Percentiles rank a stretch among this genome's conserved stretches.
Evolutionary conservation across 1,140 invertebrate species (phyloP).

Genomic region (Rhyacophila brunnea): DNA sequence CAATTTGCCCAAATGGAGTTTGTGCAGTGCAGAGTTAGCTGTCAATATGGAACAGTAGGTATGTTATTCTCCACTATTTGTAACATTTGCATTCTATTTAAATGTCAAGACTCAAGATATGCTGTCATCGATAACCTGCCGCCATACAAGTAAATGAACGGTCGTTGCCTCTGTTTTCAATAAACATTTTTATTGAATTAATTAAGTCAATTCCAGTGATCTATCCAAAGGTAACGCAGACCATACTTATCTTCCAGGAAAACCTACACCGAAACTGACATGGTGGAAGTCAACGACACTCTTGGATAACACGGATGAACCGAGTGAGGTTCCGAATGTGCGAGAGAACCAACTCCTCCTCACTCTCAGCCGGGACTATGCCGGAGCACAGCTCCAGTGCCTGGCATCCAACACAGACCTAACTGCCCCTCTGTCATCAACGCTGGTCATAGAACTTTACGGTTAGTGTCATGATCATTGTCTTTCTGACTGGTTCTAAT

Average conservation of each 20-base stretch:
- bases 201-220: too few species aligned
- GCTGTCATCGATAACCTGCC: too few species aligned
- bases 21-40: too few species aligned
- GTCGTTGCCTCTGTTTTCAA: neutral
- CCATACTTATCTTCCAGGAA: conserved; percentile 46
- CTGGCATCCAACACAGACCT: conserved; percentile 69
- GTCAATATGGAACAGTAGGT: too few species aligned
- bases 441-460: conserved; percentile 46
- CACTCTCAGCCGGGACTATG: conserved; percentile 59
- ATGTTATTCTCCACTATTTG: too few species aligned
- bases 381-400: conserved; percentile 60
- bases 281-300: conserved; percentile 70
- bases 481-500: too few species aligned
- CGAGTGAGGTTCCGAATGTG: conserved; percentile 55
- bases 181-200: too few species aligned
- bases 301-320: conserved; percentile 65
- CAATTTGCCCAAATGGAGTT: too few species aligned
- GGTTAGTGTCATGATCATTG: conserved; percentile 45
- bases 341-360: conserved; percentile 64
- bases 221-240: too few species aligned
- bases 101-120: too few species aligned
- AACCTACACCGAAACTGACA: conserved; percentile 62
- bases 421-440: conserved; percentile 51
- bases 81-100: too few species aligned
- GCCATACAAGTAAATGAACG: too few species aligned